phyloP scores from a whole-genome alignment of 2,888 invertebrate genomes.

The Himalopsyche japonica region DNA sequence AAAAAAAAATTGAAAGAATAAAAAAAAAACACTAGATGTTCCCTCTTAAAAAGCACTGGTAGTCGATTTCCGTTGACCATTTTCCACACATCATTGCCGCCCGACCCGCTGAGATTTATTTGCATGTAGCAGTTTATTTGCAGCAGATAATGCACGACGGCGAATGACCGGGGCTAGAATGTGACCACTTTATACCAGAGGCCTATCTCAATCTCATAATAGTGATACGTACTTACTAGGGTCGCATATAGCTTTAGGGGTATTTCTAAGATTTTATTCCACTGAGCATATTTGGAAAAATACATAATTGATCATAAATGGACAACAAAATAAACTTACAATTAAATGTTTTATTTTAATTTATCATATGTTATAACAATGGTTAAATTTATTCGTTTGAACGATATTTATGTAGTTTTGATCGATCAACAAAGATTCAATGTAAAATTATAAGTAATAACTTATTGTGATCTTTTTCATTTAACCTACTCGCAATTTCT shows the following conservation, averaged over 20 bases:
- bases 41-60: neutral
- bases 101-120: constrained; percentile 59
- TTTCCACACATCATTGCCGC: constrained; percentile 64
- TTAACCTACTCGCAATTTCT: too few relatives aligned
- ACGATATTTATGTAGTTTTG: too few relatives aligned
- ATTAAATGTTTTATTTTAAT: too few relatives aligned
- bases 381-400: too few relatives aligned
- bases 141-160: constrained; percentile 12
- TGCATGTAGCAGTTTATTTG: constrained; percentile 57
- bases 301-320: too few relatives aligned
- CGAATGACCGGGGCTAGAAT: neutral
- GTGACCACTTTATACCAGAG: constrained; percentile 34
- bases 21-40: too few relatives aligned
- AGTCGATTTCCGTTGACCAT: constrained; percentile 48
- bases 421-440: too few relatives aligned
- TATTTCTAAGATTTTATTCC: neutral
- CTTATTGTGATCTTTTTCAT: too few relatives aligned
- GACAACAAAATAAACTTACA: too few relatives aligned
- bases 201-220: constrained; percentile 38
- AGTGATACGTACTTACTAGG: constrained; percentile 27
- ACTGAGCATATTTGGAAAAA: neutral
- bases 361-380: too few relatives aligned
- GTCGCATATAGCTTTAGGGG: neutral
- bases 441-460: too few relatives aligned
- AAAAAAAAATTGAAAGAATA: too few relatives aligned